phyloP scores from a whole-genome alignment of 2,113 vertebrate genomes.

The Charadrius vociferus region DNA sequence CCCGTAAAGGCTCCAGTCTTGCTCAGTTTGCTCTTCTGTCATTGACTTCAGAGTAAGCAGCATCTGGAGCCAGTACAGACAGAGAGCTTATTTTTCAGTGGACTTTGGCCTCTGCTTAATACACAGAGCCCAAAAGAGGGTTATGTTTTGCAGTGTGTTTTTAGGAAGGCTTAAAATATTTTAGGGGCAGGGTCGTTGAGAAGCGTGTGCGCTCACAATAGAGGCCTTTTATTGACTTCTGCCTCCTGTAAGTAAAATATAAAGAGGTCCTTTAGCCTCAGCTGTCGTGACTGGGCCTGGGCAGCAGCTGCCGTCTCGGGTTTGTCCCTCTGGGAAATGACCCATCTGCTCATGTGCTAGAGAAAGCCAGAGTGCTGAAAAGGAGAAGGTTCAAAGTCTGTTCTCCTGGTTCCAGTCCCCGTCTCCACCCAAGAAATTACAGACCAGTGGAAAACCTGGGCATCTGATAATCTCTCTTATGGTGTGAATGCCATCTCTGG shows the following conservation, averaged over 20 bases:
- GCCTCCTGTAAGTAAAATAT: slow-evolving; percentile 44
- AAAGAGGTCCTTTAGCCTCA: slow-evolving; percentile 62
- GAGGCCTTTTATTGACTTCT: slow-evolving; percentile 63
- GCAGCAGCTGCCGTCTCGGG: slow-evolving; percentile 67
- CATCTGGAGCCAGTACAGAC: slow-evolving; percentile 32
- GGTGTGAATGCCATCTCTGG: background rate
- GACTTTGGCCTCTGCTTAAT: slow-evolving; percentile 24
- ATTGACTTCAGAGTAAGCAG: slow-evolving; percentile 6
- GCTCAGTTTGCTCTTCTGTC: slow-evolving; percentile 11
- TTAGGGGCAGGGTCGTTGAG: background rate
- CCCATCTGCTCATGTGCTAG: slow-evolving; percentile 67
- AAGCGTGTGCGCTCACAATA: slow-evolving; percentile 44
- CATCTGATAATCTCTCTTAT: background rate
- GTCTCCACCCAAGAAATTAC: background rate
- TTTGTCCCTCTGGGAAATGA: slow-evolving; percentile 53
- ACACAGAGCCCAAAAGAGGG: slow-evolving; percentile 12
- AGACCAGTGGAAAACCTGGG: slow-evolving; percentile 1
- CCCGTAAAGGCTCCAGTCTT: background rate
- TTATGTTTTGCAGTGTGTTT: slow-evolving; percentile 45
- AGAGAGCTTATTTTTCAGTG: slow-evolving; percentile 53
- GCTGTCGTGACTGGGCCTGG: slow-evolving; percentile 43
- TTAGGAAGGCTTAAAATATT: slow-evolving; percentile 54
- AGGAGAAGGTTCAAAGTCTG: slow-evolving; percentile 9
- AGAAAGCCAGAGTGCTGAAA: slow-evolving; percentile 4
- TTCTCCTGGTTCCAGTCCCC: background rate